Percentiles rank a stretch among this genome's conserved stretches.
phyloP scores from a whole-genome alignment of 2,888 invertebrate genomes.

The Ennomos erosarius region DNA sequence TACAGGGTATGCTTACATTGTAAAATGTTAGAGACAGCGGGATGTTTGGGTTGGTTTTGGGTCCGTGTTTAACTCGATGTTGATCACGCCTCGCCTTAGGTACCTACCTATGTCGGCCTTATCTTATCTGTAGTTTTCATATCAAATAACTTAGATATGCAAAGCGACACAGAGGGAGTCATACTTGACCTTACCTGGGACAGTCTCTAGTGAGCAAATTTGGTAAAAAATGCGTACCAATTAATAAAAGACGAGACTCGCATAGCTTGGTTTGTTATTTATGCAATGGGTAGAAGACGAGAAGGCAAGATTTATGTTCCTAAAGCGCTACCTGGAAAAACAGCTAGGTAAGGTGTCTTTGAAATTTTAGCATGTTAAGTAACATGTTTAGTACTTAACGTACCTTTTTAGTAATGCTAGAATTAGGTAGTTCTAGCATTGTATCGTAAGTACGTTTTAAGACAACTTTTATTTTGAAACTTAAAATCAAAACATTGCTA shows the following conservation, averaged over 20 bases:
- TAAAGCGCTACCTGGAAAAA: slow-evolving; percentile 7
- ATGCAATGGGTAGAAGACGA: slow-evolving; percentile 27
- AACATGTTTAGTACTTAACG: too few relatives aligned
- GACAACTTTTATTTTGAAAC: too few relatives aligned
- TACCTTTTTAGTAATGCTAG: too few relatives aligned
- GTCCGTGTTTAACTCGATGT: slow-evolving; percentile 15
- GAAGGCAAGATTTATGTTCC: slow-evolving; percentile 4
- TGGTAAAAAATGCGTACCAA: slow-evolving; percentile 33
- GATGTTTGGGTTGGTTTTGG: slow-evolving; percentile 24
- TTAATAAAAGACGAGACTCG: slow-evolving; percentile 30
- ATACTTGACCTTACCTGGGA: slow-evolving; percentile 21
- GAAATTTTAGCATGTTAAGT: slow-evolving; percentile 9
- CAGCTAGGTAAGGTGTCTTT: slow-evolving; percentile 1
- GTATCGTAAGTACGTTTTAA: too few relatives aligned
- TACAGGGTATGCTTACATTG: slow-evolving; percentile 23
- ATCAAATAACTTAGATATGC: slow-evolving; percentile 23
- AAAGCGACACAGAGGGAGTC: slow-evolving; percentile 24
- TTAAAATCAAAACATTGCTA: background rate
- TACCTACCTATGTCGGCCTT: slow-evolving; percentile 17
- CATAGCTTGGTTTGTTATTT: slow-evolving; percentile 30
- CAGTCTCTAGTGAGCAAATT: slow-evolving; percentile 26
- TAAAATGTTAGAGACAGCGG: slow-evolving; percentile 42
- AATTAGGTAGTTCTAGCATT: too few relatives aligned
- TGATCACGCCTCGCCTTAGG: slow-evolving; percentile 14
- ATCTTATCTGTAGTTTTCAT: slow-evolving; percentile 7